Percentiles rank a stretch among this genome's conserved stretches.
phyloP scores from a whole-genome alignment of 2,113 vertebrate genomes.

The Piprites chloris region DNA sequence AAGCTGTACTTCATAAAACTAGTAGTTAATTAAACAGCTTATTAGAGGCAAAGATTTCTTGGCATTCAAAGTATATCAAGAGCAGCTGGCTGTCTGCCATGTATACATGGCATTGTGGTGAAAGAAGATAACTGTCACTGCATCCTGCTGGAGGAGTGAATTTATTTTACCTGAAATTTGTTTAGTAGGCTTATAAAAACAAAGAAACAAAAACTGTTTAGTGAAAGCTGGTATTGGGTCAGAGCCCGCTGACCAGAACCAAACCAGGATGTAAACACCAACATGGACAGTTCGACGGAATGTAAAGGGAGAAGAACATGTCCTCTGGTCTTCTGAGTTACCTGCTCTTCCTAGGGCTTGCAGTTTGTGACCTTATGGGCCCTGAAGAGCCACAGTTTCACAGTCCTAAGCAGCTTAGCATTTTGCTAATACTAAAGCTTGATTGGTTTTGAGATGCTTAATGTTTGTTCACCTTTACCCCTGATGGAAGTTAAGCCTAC shows the following conservation, averaged over 20 bases:
- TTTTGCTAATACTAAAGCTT: neutral
- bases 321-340: neutral
- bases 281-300: rapidly evolving
- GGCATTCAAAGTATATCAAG: conserved; percentile 34
- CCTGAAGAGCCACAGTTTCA: neutral
- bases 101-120: conserved; percentile 1
- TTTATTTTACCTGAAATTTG: neutral
- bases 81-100: conserved; percentile 41
- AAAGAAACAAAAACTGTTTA: neutral
- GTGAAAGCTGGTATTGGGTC: neutral
- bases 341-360: neutral
- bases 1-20: neutral
- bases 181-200: neutral
- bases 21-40: conserved; percentile 59
- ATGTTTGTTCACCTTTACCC: neutral
- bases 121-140: neutral
- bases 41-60: conserved; percentile 59
- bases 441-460: neutral
- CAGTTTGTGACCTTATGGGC: neutral
- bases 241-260: rapidly evolving
- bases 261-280: neutral
- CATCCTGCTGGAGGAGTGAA: neutral
- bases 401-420: neutral
- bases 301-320: neutral
- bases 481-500: neutral